Evolutionary conservation across 2,113 vertebrate genomes (phyloP).

Genomic region (Neofelis nebulosa): DNA sequence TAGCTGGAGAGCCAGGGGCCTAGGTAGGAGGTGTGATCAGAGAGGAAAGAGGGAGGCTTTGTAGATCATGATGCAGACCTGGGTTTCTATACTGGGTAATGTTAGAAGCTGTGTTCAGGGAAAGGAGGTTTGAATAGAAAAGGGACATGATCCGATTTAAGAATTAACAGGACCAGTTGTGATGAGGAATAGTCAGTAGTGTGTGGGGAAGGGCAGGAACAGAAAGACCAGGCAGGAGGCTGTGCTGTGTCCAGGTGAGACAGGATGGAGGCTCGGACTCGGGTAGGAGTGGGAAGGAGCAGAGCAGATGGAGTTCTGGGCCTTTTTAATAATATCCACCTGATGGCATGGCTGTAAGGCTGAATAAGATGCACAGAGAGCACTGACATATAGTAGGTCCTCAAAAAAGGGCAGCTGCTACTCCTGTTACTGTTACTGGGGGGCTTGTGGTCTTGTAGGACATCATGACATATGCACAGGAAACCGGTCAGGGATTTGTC

Average conservation of each 20-base stretch:
- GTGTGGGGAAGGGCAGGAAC: neutral
- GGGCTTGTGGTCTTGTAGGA: neutral
- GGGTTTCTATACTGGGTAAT: neutral
- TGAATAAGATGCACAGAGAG: neutral
- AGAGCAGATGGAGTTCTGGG: neutral
- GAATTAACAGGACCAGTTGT: neutral
- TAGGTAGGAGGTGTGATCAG: neutral
- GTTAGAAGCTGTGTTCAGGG: accelerated
- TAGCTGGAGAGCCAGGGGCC: neutral
- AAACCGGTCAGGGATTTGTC: neutral
- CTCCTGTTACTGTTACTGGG: neutral
- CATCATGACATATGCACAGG: neutral
- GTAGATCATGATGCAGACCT: neutral
- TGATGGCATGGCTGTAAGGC: neutral
- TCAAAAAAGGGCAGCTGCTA: neutral
- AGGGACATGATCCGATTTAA: neutral
- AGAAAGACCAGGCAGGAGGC: neutral
- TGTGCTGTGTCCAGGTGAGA: neutral
- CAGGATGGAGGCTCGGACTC: neutral
- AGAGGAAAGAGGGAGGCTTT: neutral
- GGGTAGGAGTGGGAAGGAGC: neutral
- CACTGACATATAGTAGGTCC: neutral
- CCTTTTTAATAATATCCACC: neutral
- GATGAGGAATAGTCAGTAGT: neutral
- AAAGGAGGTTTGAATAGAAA: neutral